Percentiles rank a stretch among this genome's conserved stretches.
Evolutionary conservation across 1,140 invertebrate species (phyloP).

Genomic region (Hypothenemus hampei): DNA sequence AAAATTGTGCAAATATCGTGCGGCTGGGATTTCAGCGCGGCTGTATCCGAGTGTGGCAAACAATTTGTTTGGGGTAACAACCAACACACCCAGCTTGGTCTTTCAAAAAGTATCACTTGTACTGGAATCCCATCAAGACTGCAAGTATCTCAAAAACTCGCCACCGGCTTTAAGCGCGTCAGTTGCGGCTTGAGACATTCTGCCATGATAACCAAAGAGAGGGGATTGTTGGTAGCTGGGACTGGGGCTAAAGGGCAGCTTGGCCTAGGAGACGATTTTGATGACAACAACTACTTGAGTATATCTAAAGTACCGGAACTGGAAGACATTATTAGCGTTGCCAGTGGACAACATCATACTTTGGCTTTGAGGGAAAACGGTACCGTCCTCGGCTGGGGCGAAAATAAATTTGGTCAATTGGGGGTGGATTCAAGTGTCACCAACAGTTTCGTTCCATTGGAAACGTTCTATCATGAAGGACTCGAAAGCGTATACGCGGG

Average conservation of each 20-base stretch:
- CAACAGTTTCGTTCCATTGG: slow-evolving; percentile 50
- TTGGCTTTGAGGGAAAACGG: slow-evolving; percentile 55
- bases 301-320: slow-evolving; percentile 53
- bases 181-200: slow-evolving; percentile 64
- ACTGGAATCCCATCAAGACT: slow-evolving; percentile 46
- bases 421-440: slow-evolving; percentile 50
- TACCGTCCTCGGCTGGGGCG: slow-evolving; percentile 63
- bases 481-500: slow-evolving; percentile 56
- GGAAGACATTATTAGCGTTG: slow-evolving; percentile 51
- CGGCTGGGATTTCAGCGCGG: slow-evolving; percentile 69
- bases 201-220: slow-evolving; percentile 59
- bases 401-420: slow-evolving; percentile 70
- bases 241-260: slow-evolving; percentile 61
- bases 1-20: slow-evolving; percentile 58
- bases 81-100: slow-evolving; percentile 65
- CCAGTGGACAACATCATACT: slow-evolving; percentile 71
- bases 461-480: slow-evolving; percentile 44
- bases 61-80: slow-evolving; percentile 75
- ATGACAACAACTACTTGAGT: slow-evolving; percentile 48
- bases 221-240: slow-evolving; percentile 57
- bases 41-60: slow-evolving; percentile 57
- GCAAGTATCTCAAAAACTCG: slow-evolving; percentile 43
- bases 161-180: slow-evolving; percentile 42
- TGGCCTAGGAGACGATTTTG: slow-evolving; percentile 51
- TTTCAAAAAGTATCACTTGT: slow-evolving; percentile 50